A percentile compares a stretch with the other conserved stretches of the same genome.
phyloP scores from a whole-genome alignment of 2,888 invertebrate species.

The Amphipoea lucens region DNA sequence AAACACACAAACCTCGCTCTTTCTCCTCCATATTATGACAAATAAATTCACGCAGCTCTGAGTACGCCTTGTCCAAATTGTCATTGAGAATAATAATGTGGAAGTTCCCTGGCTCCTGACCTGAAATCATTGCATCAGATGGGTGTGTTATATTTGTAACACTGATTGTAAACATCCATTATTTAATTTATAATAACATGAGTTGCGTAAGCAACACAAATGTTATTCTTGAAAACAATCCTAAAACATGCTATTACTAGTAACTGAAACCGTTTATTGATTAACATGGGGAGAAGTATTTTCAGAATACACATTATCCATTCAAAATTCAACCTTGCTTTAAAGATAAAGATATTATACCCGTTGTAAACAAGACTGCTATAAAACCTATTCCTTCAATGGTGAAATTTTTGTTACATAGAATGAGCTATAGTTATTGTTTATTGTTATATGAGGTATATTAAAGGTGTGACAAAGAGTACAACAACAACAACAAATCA shows the following conservation, averaged over 20 bases:
- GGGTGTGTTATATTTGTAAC: conserved; percentile 48
- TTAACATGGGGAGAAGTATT: not conserved
- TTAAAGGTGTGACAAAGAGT: no score
- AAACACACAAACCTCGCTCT: conserved; percentile 82
- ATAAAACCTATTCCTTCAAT: not conserved
- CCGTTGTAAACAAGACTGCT: not conserved
- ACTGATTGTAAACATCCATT: conserved; percentile 42
- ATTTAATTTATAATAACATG: conserved; percentile 28
- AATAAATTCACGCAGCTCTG: conserved; percentile 93
- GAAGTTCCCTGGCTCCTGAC: conserved; percentile 93
- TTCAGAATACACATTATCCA: not conserved
- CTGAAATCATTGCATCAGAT: conserved; percentile 76
- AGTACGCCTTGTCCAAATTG: conserved; percentile 94
- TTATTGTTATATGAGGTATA: no score
- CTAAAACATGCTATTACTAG: conserved; percentile 5
- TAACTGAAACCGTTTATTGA: not conserved
- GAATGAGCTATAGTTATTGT: not conserved
- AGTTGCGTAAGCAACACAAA: conserved; percentile 30
- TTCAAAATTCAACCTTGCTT: not conserved
- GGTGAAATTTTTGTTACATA: not conserved
- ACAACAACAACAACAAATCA: not conserved
- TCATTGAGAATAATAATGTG: conserved; percentile 96
- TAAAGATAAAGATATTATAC: not conserved
- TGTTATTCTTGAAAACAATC: conserved; percentile 32
- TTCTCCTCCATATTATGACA: conserved; percentile 91